Evolutionary conservation across 1,140 invertebrate species (phyloP).

Genomic region (Onthophagus taurus): DNA sequence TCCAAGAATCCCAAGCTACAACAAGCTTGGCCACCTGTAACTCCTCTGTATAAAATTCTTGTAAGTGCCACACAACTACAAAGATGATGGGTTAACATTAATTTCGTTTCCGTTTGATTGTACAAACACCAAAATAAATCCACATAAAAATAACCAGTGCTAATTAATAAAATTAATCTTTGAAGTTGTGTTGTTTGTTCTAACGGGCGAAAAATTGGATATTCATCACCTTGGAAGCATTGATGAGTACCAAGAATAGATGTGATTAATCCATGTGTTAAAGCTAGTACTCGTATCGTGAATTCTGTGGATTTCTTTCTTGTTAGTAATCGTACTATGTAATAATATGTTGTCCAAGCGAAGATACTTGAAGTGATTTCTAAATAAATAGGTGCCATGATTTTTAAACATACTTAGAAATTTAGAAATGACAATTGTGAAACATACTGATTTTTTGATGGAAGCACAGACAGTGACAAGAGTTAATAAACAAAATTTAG

Average conservation of each 20-base stretch:
- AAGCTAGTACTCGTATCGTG: constrained; percentile 36
- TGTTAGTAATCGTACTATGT: neutral
- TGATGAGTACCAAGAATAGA: constrained; percentile 37
- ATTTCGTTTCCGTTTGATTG: constrained; percentile 39
- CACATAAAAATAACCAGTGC: constrained; percentile 48
- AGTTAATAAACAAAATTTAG: no score
- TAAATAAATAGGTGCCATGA: no score
- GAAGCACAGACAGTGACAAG: no score
- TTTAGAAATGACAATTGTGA: no score
- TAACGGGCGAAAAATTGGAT: constrained; percentile 24
- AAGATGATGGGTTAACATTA: constrained; percentile 47
- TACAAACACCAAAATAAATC: constrained; percentile 47
- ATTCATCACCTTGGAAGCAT: constrained; percentile 32
- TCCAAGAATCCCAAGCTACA: constrained; percentile 45
- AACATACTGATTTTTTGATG: no score
- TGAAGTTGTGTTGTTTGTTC: constrained; percentile 24
- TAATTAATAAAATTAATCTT: constrained; percentile 26
- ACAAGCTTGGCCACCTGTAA: constrained; percentile 42
- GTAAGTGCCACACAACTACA: constrained; percentile 40
- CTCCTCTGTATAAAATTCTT: constrained; percentile 39
- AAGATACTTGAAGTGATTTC: no score
- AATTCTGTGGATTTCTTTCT: constrained; percentile 35
- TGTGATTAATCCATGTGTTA: constrained; percentile 39
- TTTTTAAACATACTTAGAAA: no score
- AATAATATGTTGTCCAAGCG: constrained; percentile 1